phyloP scores from a whole-genome alignment of 30 jellyfish, hydroid and myxozoan species.

The Turritopsis dohrnii region DNA sequence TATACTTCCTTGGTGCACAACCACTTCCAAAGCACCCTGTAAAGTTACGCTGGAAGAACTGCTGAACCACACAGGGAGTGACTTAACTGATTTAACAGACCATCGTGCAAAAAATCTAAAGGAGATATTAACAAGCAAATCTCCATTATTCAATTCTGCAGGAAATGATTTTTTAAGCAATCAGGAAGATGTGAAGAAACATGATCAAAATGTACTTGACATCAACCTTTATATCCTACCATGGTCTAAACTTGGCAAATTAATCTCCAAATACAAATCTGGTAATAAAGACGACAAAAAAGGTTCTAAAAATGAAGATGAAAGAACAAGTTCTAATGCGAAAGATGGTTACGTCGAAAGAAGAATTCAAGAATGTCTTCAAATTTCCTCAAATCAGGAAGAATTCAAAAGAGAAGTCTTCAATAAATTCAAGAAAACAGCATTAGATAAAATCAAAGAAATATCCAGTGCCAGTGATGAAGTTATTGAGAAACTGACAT shows the following conservation, averaged over 20 bases:
- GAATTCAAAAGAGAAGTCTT: neutral
- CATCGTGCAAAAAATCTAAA: neutral
- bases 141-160: neutral
- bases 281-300: neutral
- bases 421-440: neutral
- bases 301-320: neutral
- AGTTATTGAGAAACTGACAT: neutral
- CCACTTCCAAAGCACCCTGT: too few species aligned
- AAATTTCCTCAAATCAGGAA: neutral
- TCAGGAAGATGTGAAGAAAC: neutral
- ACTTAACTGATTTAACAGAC: neutral
- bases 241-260: neutral
- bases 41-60: neutral
- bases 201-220: neutral
- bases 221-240: neutral
- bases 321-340: neutral
- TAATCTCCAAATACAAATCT: neutral
- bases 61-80: neutral
- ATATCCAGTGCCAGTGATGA: neutral
- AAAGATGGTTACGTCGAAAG: too few species aligned
- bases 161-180: neutral
- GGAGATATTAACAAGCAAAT: neutral
- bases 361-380: neutral
- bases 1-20: conserved; percentile 1
- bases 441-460: neutral